Evolutionary conservation across 1,140 invertebrate species (phyloP), one percentile per base, ranked within the genome.

Genomic region (Thaumatotibia leucotreta): DNA sequence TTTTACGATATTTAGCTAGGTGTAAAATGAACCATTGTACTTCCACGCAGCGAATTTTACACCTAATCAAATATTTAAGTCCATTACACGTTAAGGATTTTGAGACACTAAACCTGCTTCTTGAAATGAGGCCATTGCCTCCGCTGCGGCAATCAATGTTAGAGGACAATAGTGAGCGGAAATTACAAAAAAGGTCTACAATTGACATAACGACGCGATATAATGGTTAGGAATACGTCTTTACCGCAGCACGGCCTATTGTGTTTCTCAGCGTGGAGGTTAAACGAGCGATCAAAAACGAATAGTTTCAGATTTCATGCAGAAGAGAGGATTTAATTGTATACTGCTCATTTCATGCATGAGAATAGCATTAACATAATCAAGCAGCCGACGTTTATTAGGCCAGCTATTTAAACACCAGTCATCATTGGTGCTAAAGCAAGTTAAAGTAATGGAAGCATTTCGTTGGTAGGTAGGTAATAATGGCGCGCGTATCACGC

Each of bases 111-210:
- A 64, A 64, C 63, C n/a, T 29, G 39, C 31, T 45, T 35, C 39
- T 17, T 20, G 35, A 66, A 80, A 77, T 72, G 72, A 69, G 76
- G 73, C 73, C 74, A 74, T 77, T 79, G 74, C 73, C 76, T 79
- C 66, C 61, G 50, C 61, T 22, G 66, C 61, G 71, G 68, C 66
- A 52, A 58, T 73, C 64, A 61, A 10, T 23, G n/a, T 45, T 64
- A 52, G 64, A 67, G 67, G 65, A 68, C 70, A 62, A 67, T 63
- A 65, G 45, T 66, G 68, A 69, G 64, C 73, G 70, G 73, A 75
- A 64, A 75, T 71, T 68, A 71, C 68, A 66, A 67, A 71, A 74
- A 73, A 72, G 67, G 61, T 66, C 61, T 63, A 62, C 58, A 69
- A 67, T 63, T 61, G 35, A 64, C 32, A 33, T 68, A 64, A 72